Percentiles rank a stretch among this genome's conserved stretches.
Conservation (phyloP, 2,888 invertebrate genomes). For the Flabesymbios commensalis region DNA sequence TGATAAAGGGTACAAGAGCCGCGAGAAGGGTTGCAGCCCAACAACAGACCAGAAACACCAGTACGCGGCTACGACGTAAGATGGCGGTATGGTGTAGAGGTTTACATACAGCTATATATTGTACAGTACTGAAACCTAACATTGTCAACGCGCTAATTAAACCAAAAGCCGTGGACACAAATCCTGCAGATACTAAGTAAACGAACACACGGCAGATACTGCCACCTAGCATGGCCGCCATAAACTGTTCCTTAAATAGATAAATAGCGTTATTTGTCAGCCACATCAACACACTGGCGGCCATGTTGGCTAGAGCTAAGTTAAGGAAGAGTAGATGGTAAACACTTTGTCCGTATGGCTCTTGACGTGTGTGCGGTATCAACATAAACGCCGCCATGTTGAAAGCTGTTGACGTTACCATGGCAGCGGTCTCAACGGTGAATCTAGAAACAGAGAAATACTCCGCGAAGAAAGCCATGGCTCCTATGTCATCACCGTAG, state of each 20-base stretch:
- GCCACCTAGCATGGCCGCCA: not conserved
- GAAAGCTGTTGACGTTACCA: not conserved
- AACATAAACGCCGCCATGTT: not conserved
- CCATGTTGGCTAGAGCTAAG: not conserved
- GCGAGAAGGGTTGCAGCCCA: not conserved
- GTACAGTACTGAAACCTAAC: constrained; percentile 26
- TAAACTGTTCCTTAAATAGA: not conserved
- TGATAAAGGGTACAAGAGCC: not conserved
- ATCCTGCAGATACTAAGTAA: constrained; percentile 17
- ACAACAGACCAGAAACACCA: not conserved
- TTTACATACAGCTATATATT: constrained; percentile 27
- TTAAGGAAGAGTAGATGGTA: constrained; percentile 8
- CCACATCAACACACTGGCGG: not conserved
- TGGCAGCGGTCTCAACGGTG: not conserved
- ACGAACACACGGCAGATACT: constrained; percentile 17
- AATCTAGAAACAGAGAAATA: constrained; percentile 4
- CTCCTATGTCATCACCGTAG: too few species aligned
- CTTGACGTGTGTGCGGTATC: not conserved
- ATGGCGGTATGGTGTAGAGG: constrained; percentile 25
- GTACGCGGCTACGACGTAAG: constrained; percentile 8
- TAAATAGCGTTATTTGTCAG: not conserved
- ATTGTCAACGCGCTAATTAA: constrained; percentile 22
- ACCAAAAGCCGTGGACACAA: constrained; percentile 14
- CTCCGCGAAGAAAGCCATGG: not conserved
- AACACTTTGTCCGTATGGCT: not conserved